These are phyloP conservation scores for Adelphocoris suturalis DNA, from an alignment of 2,888 invertebrate genomes.

Conservation along the genomic window DNA sequence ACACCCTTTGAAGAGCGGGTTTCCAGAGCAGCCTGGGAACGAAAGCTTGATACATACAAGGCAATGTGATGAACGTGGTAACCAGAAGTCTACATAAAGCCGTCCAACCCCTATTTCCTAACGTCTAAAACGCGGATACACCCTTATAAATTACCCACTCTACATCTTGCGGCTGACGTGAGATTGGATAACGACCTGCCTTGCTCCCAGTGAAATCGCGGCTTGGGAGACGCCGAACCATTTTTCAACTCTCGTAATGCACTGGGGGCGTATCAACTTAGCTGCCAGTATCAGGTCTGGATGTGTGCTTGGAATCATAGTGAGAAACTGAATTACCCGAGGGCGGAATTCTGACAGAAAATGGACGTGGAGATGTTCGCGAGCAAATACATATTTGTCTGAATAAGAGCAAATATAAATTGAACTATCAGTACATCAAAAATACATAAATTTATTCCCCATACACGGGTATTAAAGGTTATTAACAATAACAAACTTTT, in stretches of 20 bases:
- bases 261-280: conserved; percentile 16
- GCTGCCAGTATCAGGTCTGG: conserved; percentile 56
- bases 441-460: too few relatives aligned
- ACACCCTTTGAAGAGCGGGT: background rate
- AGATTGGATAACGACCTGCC: conserved; percentile 68
- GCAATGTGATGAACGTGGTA: conserved; percentile 55
- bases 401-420: background rate
- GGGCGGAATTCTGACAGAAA: background rate
- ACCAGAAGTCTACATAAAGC: conserved; percentile 54
- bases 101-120: conserved; percentile 55
- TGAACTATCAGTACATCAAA: too few relatives aligned
- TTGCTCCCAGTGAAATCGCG: conserved; percentile 54
- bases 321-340: background rate
- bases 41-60: conserved; percentile 27
- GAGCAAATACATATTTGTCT: background rate
- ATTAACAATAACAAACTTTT: too few relatives aligned
- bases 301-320: conserved; percentile 56
- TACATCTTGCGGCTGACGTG: conserved; percentile 67
- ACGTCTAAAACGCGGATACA: conserved; percentile 65
- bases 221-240: conserved; percentile 58
- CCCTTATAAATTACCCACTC: conserved; percentile 67
- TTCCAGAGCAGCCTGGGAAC: background rate
- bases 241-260: conserved; percentile 60
- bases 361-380: background rate
- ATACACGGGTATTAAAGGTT: too few relatives aligned